phyloP scores from a whole-genome alignment of 2,113 vertebrate species.

The Penelope pileata region DNA sequence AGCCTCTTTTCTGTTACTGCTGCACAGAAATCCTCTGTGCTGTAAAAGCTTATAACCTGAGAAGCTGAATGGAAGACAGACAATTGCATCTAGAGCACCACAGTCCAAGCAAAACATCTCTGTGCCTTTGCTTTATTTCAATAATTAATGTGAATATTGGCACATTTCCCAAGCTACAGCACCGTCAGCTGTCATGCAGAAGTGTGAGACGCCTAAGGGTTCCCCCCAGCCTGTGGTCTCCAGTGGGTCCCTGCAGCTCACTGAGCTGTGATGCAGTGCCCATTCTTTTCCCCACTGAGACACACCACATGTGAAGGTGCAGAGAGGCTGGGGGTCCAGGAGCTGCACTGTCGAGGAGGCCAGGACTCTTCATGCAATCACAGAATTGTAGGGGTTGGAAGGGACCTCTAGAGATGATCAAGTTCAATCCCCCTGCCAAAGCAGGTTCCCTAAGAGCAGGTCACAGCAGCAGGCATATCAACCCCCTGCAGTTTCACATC shows the following conservation, averaged over 20 bases:
- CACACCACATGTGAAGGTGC: rapidly evolving
- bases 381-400: no score
- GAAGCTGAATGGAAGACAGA: neutral
- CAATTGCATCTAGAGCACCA: neutral
- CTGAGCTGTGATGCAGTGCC: rapidly evolving
- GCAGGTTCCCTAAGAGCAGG: neutral
- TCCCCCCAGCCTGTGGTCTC: neutral
- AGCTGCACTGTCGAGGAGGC: rapidly evolving
- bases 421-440: no score
- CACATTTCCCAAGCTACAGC: neutral
- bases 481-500: neutral
- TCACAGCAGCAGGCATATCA: neutral
- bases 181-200: neutral
- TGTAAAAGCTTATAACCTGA: neutral
- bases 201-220: neutral
- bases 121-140: neutral
- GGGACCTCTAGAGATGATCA: no score
- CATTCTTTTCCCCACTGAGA: neutral
- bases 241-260: neutral
- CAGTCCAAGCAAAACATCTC: neutral
- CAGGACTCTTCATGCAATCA: neutral
- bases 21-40: neutral
- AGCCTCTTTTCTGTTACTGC: neutral
- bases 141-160: neutral
- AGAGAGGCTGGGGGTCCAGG: neutral